Evolutionary conservation across 1,140 invertebrate genomes (phyloP).

Genomic region (Cryptotermes secundus): DNA sequence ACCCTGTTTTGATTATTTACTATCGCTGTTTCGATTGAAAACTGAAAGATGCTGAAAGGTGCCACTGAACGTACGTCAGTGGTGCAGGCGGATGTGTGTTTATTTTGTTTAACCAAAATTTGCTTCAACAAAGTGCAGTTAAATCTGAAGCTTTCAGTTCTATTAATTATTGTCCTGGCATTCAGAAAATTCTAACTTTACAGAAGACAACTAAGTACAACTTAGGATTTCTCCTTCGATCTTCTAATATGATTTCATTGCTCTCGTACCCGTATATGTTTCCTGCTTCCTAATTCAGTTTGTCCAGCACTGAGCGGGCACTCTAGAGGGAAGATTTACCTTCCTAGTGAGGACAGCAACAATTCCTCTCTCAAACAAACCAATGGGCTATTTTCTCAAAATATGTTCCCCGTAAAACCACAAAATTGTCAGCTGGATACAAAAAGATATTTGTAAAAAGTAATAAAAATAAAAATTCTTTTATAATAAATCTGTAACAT

Average conservation of each 20-base stretch:
- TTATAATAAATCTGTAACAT: not conserved
- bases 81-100: too few relatives aligned
- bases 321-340: not conserved
- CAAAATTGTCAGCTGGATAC: constrained; percentile 7
- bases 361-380: not conserved
- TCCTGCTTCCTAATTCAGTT: not conserved
- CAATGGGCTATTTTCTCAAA: constrained; percentile 11
- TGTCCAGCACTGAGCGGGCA: not conserved
- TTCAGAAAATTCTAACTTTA: too few relatives aligned
- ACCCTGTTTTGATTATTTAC: too few relatives aligned
- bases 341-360: not conserved
- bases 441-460: not conserved
- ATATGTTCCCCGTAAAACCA: not conserved
- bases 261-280: not conserved
- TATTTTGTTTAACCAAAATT: too few relatives aligned
- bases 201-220: too few relatives aligned
- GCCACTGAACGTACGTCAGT: too few relatives aligned
- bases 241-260: not conserved
- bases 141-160: too few relatives aligned
- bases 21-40: too few relatives aligned
- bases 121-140: too few relatives aligned
- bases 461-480: not conserved
- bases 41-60: too few relatives aligned
- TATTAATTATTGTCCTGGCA: not conserved
- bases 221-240: too few relatives aligned